Percentiles rank a stretch among this genome's conserved stretches.
Evolutionary conservation across 37 sponge, comb jelly and placozoan genomes (phyloP).

Genomic region (Halichondria panicea): DNA sequence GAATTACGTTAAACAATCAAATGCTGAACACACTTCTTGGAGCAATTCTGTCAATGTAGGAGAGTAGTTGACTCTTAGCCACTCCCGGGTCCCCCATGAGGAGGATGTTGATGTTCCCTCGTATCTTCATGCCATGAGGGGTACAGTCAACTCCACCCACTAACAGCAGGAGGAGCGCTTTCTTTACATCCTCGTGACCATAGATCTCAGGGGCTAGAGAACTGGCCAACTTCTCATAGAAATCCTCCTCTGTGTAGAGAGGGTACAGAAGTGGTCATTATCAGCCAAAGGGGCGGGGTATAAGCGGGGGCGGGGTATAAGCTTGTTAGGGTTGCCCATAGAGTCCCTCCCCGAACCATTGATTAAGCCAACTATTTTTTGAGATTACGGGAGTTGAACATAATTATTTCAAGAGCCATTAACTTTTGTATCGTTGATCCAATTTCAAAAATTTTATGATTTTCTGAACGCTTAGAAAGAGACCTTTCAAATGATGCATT

Average conservation of each 20-base stretch:
- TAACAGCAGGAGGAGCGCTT: constrained; percentile 92
- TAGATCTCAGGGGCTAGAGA: constrained; percentile 99
- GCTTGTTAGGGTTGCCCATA: too few relatives aligned
- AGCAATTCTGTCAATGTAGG: constrained; percentile 94
- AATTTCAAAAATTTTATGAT: too few relatives aligned
- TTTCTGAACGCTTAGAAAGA: too few relatives aligned
- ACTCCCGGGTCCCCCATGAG: constrained; percentile 99
- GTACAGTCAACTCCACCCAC: constrained; percentile 96
- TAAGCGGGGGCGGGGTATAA: too few relatives aligned
- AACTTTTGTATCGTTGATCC: too few relatives aligned
- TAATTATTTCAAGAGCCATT: too few relatives aligned
- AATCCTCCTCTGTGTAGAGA: constrained; percentile 66
- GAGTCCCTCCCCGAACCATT: too few relatives aligned
- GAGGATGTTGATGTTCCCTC: constrained; percentile 95
- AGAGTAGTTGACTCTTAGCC: constrained; percentile 96
- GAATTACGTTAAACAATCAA: neutral
- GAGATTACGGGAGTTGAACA: too few relatives aligned
- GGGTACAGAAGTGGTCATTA: too few relatives aligned
- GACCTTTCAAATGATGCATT: too few relatives aligned
- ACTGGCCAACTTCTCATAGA: constrained; percentile 92
- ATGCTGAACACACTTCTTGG: constrained; percentile 77
- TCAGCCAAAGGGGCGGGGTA: too few relatives aligned
- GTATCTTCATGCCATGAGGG: constrained; percentile 97
- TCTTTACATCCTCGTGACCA: constrained; percentile 98
- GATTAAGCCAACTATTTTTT: too few relatives aligned